Evolutionary conservation across 2,797 vertebrate species (phyloP), one percentile per base, ranked within the genome.

Genomic region (Moxostoma hubbsi): DNA sequence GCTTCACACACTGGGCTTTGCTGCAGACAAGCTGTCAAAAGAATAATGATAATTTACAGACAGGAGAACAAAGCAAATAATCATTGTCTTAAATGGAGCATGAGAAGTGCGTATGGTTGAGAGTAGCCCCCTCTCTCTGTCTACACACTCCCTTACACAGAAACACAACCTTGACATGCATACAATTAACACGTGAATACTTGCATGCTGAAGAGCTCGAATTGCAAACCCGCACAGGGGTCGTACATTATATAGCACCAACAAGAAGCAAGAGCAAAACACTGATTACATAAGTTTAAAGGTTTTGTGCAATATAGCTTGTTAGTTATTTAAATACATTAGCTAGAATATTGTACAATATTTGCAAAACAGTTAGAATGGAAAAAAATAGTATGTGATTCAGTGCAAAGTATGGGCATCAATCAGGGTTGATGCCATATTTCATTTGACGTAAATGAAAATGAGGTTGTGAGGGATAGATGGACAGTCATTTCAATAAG

Each of bases 11-110:
- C 71, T 46, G 50, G 75, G 75, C 81, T 71, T 54, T 11, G 15
- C 79, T 65, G 79, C 77, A 82, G 85, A 87, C 86, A 89, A 84
- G 76, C 87, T 88, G 88, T 87, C 86, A 85, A 80, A 77, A 82
- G 59, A 74, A 85, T 86, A 85, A 87, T 84, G 86, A 86, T 88
- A 85, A 88, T 88, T 85, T 87, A 86, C 84, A 53, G 83, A 89
- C 84, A 85, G 80, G 78, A 86, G 80, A 83, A 86, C 84, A 86
- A 87, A 87, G 87, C 83, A 87, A 86, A 89, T 87, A 88, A 88
- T 87, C 86, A 88, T 87, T 75, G 75, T 88, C 87, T 87, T 88
- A 88, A 87, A 88, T 88, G 85, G 88, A 85, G 83, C 88, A 88
- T 88, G 85, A 86, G 84, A 79, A 85, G 76, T 84, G 82, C 82